Base-by-base conservation (phyloP, 1,140 invertebrate genomes). In the Chionoecetes opilio region DNA sequence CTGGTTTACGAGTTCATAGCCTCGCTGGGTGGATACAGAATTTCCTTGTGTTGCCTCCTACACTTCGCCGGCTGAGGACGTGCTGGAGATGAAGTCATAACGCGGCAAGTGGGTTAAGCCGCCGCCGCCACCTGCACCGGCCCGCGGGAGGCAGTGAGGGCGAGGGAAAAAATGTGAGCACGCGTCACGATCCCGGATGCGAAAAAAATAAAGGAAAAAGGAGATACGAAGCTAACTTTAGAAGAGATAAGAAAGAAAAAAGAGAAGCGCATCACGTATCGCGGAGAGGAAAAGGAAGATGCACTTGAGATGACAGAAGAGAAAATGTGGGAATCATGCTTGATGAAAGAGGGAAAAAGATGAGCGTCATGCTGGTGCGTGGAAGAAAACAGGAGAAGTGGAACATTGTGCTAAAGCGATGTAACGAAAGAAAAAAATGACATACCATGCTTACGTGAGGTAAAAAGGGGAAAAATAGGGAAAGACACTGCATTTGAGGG, bases 281-380 rank as follows among this genome's bases (percentile, higher is more conserved):
- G n/a, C 63, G n/a, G 63, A 26, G n/a, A n/a, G 63, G n/a, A 75
- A 2, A 26, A 75, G 63, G 63, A 17, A 1, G 63, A 75, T 26
- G 63, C 63, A 75, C 63, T n/a, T 75, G 63, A n/a, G 63, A 75
- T 14, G 63, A 75, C 63, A 75, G 21, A 26, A 75, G 26, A n/a
- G 63, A 75, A 75, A 75, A 75, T 75, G 63, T 75, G 63, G n/a
- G 63, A 75, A 75, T 75, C 63, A 75, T 75, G 63, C 63, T 75
- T 75, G 63, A 75, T 26, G 63, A 26, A 75, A n/a, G 63, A 75
- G 53, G 21, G 53, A 75, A 26, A 26, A 75, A 21, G 63, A 75
- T 75, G 63, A n/a, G n/a, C 63, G 63, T 75, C 63, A 21, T 21
- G 63, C 63, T 75, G 41, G 41, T 46, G 63, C 63, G 63, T n/a